A percentile compares a stretch with the other conserved stretches of the same genome.
Evolutionary conservation across 2,888 invertebrate genomes (phyloP).

Genomic region (Tridacna gigas): DNA sequence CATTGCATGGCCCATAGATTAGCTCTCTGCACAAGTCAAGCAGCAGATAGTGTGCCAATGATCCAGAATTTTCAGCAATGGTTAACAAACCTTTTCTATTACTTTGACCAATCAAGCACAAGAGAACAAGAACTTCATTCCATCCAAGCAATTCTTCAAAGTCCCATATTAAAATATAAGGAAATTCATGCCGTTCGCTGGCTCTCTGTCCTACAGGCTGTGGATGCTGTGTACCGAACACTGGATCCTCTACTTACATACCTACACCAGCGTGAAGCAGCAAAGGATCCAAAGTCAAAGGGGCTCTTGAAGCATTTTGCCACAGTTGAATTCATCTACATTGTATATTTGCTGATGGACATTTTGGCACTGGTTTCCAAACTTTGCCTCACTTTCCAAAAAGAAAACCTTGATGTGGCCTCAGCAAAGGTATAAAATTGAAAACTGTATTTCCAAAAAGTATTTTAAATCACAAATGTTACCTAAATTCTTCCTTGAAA

Average conservation of each 20-base stretch:
- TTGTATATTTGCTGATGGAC: slow-evolving; percentile 46
- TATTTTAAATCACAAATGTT: no score
- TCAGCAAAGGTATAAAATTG: no score
- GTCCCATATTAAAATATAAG: slow-evolving; percentile 24
- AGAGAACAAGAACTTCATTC: slow-evolving; percentile 18
- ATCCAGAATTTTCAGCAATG: slow-evolving; percentile 32
- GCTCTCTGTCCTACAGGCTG: slow-evolving; percentile 21
- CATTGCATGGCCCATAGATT: slow-evolving; percentile 57
- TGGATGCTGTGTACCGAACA: slow-evolving; percentile 34
- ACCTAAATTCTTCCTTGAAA: no score
- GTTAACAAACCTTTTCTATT: slow-evolving; percentile 20
- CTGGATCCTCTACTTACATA: slow-evolving; percentile 37
- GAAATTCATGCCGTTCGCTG: slow-evolving; percentile 36
- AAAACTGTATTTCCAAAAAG: no score
- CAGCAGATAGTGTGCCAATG: slow-evolving; percentile 29
- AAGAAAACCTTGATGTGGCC: no score
- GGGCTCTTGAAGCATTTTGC: slow-evolving; percentile 43
- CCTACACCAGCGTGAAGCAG: slow-evolving; percentile 25
- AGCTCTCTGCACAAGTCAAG: slow-evolving; percentile 52
- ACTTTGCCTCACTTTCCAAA: slow-evolving; percentile 36
- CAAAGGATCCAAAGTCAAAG: slow-evolving; percentile 44
- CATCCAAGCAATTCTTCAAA: slow-evolving; percentile 9
- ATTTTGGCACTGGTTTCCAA: slow-evolving; percentile 39
- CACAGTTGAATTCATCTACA: slow-evolving; percentile 29
- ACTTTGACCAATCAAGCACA: slow-evolving; percentile 8